A percentile compares a stretch with the other conserved stretches of the same genome.
These are phyloP conservation scores for Drosophila orena DNA, from an alignment of 1,140 invertebrate species.

Conservation along the genomic window DNA sequence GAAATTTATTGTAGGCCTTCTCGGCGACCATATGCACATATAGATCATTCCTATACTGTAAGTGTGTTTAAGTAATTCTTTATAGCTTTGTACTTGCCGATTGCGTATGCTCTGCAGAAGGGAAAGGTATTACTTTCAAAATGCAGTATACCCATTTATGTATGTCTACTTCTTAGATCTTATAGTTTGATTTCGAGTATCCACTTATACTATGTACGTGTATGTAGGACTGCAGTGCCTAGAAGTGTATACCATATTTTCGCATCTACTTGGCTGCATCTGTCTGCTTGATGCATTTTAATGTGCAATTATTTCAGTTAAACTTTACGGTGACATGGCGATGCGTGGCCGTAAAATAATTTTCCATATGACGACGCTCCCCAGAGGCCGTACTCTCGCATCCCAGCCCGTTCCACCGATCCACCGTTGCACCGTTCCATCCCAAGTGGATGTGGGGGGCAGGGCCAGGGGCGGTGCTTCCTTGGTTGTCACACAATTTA, in stretches of 20 bases:
- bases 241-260: conserved; percentile 12
- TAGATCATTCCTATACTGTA: conserved; percentile 34
- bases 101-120: neutral
- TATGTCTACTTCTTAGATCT: neutral
- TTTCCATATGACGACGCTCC: conserved; percentile 46
- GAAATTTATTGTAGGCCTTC: conserved; percentile 72
- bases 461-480: neutral
- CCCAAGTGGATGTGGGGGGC: neutral
- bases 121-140: neutral
- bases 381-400: conserved; percentile 28
- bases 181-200: no score
- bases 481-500: conserved; percentile 58
- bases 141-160: no score
- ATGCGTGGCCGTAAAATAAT: conserved; percentile 54
- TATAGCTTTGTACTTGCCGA: neutral
- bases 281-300: conserved; percentile 56
- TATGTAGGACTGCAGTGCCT: neutral
- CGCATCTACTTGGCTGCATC: conserved; percentile 21
- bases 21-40: conserved; percentile 34
- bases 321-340: conserved; percentile 62
- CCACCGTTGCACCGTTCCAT: no score
- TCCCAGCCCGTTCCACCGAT: no score
- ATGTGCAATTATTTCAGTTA: conserved; percentile 61
- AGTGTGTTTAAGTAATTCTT: conserved; percentile 17
- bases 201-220: no score